Percentiles rank a stretch among this genome's conserved stretches.
Conservation (phyloP, 2,888 invertebrate species). For the Odontocerum albicorne region DNA sequence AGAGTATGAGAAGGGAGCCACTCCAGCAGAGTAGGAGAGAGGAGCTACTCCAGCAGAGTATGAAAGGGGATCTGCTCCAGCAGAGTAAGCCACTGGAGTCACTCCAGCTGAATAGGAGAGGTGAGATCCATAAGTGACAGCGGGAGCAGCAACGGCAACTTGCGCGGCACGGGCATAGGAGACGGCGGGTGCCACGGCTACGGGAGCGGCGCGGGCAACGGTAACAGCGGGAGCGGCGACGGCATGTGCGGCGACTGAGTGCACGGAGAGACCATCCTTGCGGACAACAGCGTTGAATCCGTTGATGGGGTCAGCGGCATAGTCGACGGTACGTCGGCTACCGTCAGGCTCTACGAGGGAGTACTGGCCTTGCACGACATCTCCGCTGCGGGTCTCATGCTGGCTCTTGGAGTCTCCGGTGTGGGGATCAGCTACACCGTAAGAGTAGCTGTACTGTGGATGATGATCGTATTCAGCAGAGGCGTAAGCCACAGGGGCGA, state of each 20-base stretch:
- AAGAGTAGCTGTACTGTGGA: conserved; percentile 48
- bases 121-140: not conserved
- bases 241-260: conserved; percentile 25
- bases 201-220: conserved; percentile 9
- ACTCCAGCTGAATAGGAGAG: conserved; percentile 35
- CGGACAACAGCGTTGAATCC: conserved; percentile 46
- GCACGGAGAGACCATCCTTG: conserved; percentile 40
- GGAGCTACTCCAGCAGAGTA: conserved; percentile 27
- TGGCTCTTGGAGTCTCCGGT: conserved; percentile 61
- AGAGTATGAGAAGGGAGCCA: too few species aligned
- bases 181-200: conserved; percentile 36
- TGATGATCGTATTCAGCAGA: conserved; percentile 43
- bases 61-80: conserved; percentile 31
- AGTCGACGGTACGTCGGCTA: conserved; percentile 57
- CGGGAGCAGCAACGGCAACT: conserved; percentile 24
- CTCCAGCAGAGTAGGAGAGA: conserved; percentile 30
- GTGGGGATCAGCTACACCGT: conserved; percentile 57
- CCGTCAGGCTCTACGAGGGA: conserved; percentile 58
- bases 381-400: conserved; percentile 54
- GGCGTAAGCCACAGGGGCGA: conserved; percentile 39
- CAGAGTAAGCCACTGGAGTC: conserved; percentile 37
- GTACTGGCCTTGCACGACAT: conserved; percentile 56
- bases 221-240: conserved; percentile 17
- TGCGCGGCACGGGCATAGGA: conserved; percentile 26
- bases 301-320: conserved; percentile 52